Percentiles rank a stretch among this genome's conserved stretches.
Conservation (phyloP, 2,797 vertebrate genomes). For the Mallotus villosus region DNA sequence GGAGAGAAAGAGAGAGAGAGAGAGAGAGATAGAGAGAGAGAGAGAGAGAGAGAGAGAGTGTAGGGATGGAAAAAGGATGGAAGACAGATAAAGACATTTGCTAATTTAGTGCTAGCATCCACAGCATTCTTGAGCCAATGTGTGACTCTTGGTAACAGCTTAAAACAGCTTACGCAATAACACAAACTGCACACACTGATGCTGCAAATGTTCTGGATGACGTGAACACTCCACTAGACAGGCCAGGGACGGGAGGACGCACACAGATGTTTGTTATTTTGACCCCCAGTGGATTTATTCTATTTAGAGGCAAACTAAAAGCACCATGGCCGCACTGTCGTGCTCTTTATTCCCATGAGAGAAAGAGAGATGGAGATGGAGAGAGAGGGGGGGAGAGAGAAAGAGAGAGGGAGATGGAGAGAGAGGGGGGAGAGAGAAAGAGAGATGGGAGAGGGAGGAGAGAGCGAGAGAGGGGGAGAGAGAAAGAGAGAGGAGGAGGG, state of each 20-base stretch:
- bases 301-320: not conserved
- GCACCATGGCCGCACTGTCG: not conserved
- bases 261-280: not conserved
- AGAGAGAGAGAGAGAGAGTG: too few species aligned
- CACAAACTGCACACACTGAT: too few species aligned
- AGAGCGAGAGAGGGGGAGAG: not conserved
- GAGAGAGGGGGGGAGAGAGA: constrained; percentile 33
- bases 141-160: too few species aligned
- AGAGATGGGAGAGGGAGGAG: too few species aligned
- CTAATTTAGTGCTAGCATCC: too few species aligned
- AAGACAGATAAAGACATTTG: too few species aligned
- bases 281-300: not conserved
- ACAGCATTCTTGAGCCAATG: too few species aligned
- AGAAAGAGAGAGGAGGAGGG: not conserved
- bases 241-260: not conserved
- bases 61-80: too few species aligned
- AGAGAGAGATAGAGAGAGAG: too few species aligned
- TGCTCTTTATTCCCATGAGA: constrained; percentile 48
- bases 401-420: not conserved
- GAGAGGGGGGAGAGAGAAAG: not conserved
- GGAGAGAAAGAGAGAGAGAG: too few species aligned
- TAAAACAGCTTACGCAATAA: too few species aligned
- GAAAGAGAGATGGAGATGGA: constrained; percentile 20
- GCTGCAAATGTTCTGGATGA: too few species aligned
- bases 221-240: not conserved